Percentiles rank a stretch among this genome's conserved stretches.
These are phyloP conservation scores for Metellina segmentata DNA, from an alignment of 2,888 invertebrate genomes.

Conservation along the genomic window DNA sequence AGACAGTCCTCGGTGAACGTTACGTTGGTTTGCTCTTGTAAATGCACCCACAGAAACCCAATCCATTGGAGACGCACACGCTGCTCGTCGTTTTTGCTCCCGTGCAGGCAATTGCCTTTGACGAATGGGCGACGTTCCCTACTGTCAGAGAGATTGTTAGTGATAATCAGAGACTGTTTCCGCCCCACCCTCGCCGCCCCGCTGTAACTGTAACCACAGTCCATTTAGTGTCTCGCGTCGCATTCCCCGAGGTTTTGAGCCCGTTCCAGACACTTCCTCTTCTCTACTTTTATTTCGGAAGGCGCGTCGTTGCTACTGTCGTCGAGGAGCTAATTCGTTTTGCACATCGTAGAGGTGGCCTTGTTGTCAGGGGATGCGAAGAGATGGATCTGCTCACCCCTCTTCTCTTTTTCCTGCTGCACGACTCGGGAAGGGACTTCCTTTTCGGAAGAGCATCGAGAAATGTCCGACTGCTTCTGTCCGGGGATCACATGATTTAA, in stretches of 20 bases:
- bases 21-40: no score
- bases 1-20: no score
- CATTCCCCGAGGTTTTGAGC: slow-evolving; percentile 61
- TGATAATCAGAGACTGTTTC: slow-evolving; percentile 48
- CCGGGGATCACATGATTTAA: no score
- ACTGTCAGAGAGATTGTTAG: slow-evolving; percentile 65
- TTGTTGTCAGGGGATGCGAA: slow-evolving; percentile 1
- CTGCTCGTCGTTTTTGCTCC: no score
- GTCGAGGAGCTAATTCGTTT: slow-evolving; percentile 36
- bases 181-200: slow-evolving; percentile 18
- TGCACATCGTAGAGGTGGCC: slow-evolving; percentile 22
- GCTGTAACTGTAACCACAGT: slow-evolving; percentile 45
- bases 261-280: slow-evolving; percentile 41
- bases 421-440: no score
- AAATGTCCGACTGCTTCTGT: no score
- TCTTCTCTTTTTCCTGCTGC: no score
- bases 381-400: not conserved
- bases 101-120: slow-evolving; percentile 48
- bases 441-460: no score
- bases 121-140: slow-evolving; percentile 64
- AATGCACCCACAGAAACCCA: no score
- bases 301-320: slow-evolving; percentile 14
- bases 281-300: slow-evolving; percentile 8
- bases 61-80: no score
- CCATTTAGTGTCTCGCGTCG: slow-evolving; percentile 58